A percentile compares a stretch with the other conserved stretches of the same genome.
Evolutionary conservation across 37 sponge, comb jelly and placozoan species (phyloP).

Genomic region (Geodia barretti): DNA sequence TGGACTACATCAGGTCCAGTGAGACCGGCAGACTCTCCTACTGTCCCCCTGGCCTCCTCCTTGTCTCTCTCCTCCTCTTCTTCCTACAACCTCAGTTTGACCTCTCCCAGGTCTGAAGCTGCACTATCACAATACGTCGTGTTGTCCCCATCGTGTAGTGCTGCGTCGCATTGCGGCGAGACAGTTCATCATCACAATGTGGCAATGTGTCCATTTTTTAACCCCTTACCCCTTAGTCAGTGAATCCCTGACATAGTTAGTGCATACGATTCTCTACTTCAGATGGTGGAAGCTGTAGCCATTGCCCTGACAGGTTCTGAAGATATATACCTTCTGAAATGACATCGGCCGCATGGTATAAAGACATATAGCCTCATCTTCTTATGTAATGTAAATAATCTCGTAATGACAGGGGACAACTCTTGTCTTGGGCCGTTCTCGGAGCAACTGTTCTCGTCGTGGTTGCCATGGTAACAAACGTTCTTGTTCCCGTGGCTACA

Average conservation of each 20-base stretch:
- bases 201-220: too few relatives aligned
- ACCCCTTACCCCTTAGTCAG: too few relatives aligned
- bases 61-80: constrained; percentile 45
- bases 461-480: not conserved
- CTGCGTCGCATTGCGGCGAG: too few relatives aligned
- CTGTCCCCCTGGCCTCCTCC: constrained; percentile 40
- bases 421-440: constrained; percentile 25
- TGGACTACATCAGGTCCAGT: not conserved
- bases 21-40: constrained; percentile 1
- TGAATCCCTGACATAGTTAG: not conserved
- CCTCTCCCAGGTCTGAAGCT: constrained; percentile 43
- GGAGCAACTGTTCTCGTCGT: not conserved
- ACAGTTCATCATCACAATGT: too few relatives aligned
- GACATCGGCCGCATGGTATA: constrained; percentile 28
- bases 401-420: too few relatives aligned
- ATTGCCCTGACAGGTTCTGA: not conserved
- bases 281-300: constrained; percentile 14
- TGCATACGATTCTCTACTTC: not conserved
- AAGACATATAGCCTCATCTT: too few relatives aligned
- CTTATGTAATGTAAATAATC: too few relatives aligned
- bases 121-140: too few relatives aligned
- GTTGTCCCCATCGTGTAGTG: too few relatives aligned
- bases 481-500: not conserved
- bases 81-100: constrained; percentile 69
- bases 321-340: constrained; percentile 9